Base-by-base conservation (phyloP, 1,140 invertebrate species). In the Hycleus phaleratus region DNA sequence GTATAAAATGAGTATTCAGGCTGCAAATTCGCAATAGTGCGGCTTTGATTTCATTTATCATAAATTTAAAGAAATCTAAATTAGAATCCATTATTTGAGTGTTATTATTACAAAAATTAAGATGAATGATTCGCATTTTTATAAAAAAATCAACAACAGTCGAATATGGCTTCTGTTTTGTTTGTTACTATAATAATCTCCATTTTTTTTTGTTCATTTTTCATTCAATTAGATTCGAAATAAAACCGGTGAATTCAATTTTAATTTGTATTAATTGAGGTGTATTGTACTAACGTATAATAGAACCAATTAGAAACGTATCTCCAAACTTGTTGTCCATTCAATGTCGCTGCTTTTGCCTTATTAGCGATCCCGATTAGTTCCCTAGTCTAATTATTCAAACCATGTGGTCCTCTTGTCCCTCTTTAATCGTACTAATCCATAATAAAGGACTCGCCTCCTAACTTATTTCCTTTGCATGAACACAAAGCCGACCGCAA, bases 381-480 rank as follows among this genome's bases (percentile, higher is more conserved):
- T 53, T 53, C 26, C 51, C 51, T 53, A 45, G 51, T 53, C 51
- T 46, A 53, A 53, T 53, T 53, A 53, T 53, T 53, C 51, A 53
- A 53, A 45, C 51, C 51, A 53, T 53, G 51, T 53, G 51, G 51
- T 53, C 42, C 51, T 45, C 46, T 53, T 43, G 51, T 39, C 51
- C 51, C 51, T 53, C 25, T 40, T 32, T 53, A 53, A 53, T 53
- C 51, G 42, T 26, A 53, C 51, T 53, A 53, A 53, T 53, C 51
- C 51, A 43, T 46, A 53, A 53, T 42, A 53, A 53, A 53, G 51
- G 51, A 53, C 51, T 53, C 51, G 44, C 32, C 32, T 32, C 51
- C 51, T 53, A 53, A 53, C 42, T 46, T 53, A 53, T 53, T 53
- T 53, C 51, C 51, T 52, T 52, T 40, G 26, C 39, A 39, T 52